A percentile compares a stretch with the other conserved stretches of the same genome.
phyloP scores from a whole-genome alignment of 2,888 invertebrate species.

The Drosophila eohydei region DNA sequence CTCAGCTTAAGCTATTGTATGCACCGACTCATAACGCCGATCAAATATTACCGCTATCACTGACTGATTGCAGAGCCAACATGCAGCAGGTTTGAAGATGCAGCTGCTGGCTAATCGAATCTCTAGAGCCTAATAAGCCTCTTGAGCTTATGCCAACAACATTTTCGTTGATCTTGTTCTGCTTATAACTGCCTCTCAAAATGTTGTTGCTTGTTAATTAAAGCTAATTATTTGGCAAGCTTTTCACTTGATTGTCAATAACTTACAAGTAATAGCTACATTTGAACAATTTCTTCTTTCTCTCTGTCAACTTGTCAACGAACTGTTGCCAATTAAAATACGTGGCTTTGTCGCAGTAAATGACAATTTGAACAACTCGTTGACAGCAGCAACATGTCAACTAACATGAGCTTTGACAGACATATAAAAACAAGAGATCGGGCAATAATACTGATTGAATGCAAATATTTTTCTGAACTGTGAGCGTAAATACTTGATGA shows the following conservation, averaged over 20 bases:
- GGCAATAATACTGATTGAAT: not conserved
- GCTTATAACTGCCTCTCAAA: not conserved
- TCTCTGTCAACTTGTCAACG: constrained; percentile 18
- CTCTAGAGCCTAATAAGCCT: not conserved
- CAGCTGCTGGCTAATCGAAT: not conserved
- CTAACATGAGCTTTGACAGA: constrained; percentile 25
- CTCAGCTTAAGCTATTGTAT: not conserved
- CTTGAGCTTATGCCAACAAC: not conserved
- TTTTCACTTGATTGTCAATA: constrained; percentile 1
- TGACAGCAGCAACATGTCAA: constrained; percentile 8
- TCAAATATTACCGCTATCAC: not conserved
- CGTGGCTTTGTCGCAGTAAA: not conserved
- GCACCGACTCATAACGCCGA: not conserved
- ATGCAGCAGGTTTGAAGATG: not conserved
- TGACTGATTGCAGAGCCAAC: not conserved
- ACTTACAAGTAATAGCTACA: not conserved
- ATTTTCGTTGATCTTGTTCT: not conserved
- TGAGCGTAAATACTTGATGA: not conserved
- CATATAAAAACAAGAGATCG: not conserved
- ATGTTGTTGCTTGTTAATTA: not conserved
- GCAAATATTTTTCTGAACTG: not conserved
- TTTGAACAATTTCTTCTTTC: constrained; percentile 7
- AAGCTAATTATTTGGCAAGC: constrained; percentile 3
- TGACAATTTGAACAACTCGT: not conserved
- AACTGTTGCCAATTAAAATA: constrained; percentile 10